Evolutionary conservation across 1,140 invertebrate genomes (phyloP), one percentile per base, ranked within the genome.

Genomic region (Bombus ignitus): DNA sequence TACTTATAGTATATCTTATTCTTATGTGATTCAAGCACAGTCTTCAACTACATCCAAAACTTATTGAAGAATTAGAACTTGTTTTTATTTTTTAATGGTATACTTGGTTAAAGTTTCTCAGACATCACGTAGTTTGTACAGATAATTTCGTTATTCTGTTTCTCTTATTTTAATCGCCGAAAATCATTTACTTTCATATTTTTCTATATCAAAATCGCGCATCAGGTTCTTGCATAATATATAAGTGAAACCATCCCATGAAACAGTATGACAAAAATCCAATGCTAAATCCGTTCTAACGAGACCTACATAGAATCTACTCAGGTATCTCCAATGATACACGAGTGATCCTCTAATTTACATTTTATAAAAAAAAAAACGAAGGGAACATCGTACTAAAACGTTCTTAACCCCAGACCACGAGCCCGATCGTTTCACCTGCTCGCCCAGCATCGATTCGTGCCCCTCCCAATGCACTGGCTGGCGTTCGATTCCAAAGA

Each of bases 371-470:
- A n/a, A 47, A 35, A n/a, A 47, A 42, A 75, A 35, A 53, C 28
- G n/a, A 10, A 32, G 5, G 0, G 12, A 25, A 72, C 4, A 15
- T n/a, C 39, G 70, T 32, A 18, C 15, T 18, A 42, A 47, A 47
- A 47, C 15, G 39, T 47, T 47, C 42, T 44, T n/a, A 73, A 73
- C 8, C 59, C 15, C 42, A 44, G 4, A 12, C 22, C 12, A 10
- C 25, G 12, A 57, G 10, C 35, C 13, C 44, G 22, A 32, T 18
- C 32, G 32, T 53, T 75, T 75, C 73, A 75, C 44, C 39, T 75
- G 73, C 32, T 53, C 44, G 22, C 18, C 72, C 28, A 47, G 18
- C 73, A 76, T 76, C 74, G 74, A 76, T 76, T 57, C 47, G 47
- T 57, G 25, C 32, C 47, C 74, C 74, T 76, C 22, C 74, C 47